Conservation (phyloP, 1,140 invertebrate species). For the Samia ricini region DNA sequence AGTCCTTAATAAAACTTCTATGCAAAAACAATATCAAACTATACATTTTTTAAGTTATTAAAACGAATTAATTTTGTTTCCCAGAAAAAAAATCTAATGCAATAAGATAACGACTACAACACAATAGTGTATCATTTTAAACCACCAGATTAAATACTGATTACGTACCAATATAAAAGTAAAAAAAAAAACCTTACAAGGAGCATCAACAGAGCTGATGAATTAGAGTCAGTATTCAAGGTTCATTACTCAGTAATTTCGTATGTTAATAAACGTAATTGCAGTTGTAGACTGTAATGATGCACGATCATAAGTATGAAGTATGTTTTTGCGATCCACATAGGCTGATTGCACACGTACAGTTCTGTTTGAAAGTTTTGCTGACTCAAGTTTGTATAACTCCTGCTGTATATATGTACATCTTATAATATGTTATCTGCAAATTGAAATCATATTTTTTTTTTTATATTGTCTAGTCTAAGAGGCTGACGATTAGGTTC, state of each 20-base stretch:
- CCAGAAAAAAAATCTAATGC: too few relatives aligned
- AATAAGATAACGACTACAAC: too few relatives aligned
- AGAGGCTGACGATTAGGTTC: too few relatives aligned
- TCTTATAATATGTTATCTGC: too few relatives aligned
- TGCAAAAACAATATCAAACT: too few relatives aligned
- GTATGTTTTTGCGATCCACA: not conserved
- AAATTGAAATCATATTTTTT: too few relatives aligned
- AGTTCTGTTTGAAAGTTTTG: not conserved
- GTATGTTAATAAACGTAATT: constrained; percentile 25
- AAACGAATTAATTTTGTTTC: too few relatives aligned
- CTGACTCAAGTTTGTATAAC: too few relatives aligned
- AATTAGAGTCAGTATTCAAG: constrained; percentile 9
- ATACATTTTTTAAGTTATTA: not conserved
- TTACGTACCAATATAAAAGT: not conserved
- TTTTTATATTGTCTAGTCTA: too few relatives aligned
- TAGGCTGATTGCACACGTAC: not conserved
- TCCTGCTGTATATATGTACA: too few relatives aligned
- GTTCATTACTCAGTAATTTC: constrained; percentile 29
- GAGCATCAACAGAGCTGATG: constrained; percentile 1
- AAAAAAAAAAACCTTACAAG: not conserved
- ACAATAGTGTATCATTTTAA: not conserved
- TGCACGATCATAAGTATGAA: not conserved
- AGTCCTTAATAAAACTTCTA: not conserved
- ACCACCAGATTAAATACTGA: not conserved
- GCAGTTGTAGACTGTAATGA: constrained; percentile 2